phyloP scores from a whole-genome alignment of 64 coral and sea anemone genomes.

The Montipora cactus region DNA sequence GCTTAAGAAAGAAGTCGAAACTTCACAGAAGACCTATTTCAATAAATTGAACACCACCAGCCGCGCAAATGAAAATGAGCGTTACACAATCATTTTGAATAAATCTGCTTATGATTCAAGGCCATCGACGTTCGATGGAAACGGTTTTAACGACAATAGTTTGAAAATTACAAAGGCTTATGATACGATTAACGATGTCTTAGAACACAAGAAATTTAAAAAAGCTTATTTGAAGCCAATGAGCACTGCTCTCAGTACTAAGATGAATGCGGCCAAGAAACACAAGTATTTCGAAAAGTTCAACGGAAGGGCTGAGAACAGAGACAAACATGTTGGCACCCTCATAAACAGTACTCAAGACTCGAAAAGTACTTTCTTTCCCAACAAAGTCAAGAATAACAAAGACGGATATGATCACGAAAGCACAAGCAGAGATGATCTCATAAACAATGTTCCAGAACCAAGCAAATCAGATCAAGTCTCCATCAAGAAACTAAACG shows the following conservation, averaged over 20 bases:
- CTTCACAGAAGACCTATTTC: not conserved
- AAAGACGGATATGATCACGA: not conserved
- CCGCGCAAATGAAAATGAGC: not conserved
- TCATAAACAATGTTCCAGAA: not conserved
- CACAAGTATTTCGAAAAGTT: not conserved
- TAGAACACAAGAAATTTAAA: not conserved
- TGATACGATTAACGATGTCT: not conserved
- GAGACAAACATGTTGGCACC: not conserved
- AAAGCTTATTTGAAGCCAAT: not conserved
- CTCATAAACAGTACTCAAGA: not conserved
- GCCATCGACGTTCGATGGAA: not conserved
- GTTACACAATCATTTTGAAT: not conserved
- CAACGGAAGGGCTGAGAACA: not conserved
- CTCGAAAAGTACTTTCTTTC: not conserved
- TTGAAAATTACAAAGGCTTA: not conserved
- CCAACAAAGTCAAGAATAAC: not conserved
- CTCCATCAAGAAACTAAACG: not conserved
- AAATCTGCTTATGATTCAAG: not conserved
- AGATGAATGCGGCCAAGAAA: not conserved
- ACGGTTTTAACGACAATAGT: not conserved
- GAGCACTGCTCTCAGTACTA: not conserved
- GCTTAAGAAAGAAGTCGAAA: not conserved
- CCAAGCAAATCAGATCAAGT: not conserved
- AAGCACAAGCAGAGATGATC: not conserved
- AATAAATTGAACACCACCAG: not conserved